A percentile compares a stretch with the other conserved stretches of the same genome.
Evolutionary conservation across 2,113 vertebrate genomes (phyloP).

Genomic region (Rhabdomys dilectus): DNA sequence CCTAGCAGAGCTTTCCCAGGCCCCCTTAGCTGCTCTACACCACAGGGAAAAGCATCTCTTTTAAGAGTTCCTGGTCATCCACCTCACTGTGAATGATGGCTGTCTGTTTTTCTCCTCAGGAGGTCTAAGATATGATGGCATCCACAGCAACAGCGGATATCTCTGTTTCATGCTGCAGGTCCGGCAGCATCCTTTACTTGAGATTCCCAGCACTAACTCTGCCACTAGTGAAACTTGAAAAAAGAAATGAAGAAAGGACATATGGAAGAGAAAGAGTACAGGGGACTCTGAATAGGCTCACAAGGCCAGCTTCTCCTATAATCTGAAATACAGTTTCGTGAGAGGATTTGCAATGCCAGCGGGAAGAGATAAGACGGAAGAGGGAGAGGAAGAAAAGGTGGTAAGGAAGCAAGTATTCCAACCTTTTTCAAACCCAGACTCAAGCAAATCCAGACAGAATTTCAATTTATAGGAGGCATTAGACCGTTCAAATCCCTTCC

Average conservation of each 20-base stretch:
- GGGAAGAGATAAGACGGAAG: slow-evolving; percentile 14
- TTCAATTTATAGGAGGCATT: slow-evolving; percentile 66
- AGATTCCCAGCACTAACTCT: neutral
- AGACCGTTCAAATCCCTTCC: slow-evolving; percentile 65
- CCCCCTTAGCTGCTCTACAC: neutral
- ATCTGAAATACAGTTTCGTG: neutral
- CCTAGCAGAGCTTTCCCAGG: neutral
- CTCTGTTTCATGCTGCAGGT: neutral
- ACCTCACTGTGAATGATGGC: neutral
- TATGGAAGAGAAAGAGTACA: neutral
- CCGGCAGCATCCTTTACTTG: neutral
- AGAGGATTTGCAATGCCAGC: neutral
- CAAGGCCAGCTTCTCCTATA: neutral
- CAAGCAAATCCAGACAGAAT: slow-evolving; percentile 67
- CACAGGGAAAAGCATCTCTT: neutral
- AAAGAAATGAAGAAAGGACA: neutral
- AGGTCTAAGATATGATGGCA: neutral
- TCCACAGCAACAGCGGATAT: neutral
- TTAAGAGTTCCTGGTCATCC: neutral
- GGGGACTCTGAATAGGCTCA: neutral
- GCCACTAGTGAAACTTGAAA: neutral
- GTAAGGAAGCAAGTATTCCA: neutral
- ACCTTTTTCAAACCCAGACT: slow-evolving; percentile 56
- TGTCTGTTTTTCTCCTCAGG: neutral
- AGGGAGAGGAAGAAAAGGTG: neutral